phyloP scores from a whole-genome alignment of 2,888 invertebrate genomes.

The Penaeus monodon region DNA sequence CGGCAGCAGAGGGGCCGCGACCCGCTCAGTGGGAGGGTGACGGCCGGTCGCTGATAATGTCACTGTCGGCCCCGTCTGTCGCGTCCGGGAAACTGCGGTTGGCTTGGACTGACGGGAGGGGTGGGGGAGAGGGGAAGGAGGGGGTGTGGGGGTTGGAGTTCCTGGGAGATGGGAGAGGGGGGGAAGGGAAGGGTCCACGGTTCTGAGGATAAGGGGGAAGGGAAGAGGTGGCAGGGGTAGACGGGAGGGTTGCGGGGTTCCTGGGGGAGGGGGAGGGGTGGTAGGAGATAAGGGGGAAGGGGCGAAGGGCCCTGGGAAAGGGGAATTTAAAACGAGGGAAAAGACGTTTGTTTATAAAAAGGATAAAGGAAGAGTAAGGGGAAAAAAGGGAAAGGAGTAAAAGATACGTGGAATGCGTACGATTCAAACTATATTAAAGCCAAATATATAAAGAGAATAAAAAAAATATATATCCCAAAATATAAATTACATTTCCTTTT shows the following conservation, averaged over 20 bases:
- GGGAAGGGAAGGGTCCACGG: not conserved
- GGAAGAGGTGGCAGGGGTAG: not conserved
- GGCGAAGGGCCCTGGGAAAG: not conserved
- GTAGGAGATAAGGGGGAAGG: not conserved
- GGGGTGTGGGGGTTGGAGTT: not conserved
- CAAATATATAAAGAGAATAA: too few species aligned
- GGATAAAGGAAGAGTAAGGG: too few species aligned
- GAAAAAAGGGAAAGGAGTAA: too few species aligned
- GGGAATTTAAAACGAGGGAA: not conserved
- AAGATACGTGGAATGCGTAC: too few species aligned
- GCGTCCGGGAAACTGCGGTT: not conserved
- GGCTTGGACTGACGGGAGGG: conserved; percentile 4
- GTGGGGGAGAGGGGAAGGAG: not conserved
- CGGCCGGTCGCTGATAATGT: conserved; percentile 13
- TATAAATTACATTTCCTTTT: too few species aligned
- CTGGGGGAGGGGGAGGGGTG: not conserved
- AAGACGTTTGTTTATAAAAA: not conserved
- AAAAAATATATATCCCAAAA: too few species aligned
- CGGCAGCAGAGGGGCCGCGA: not conserved
- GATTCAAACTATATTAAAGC: too few species aligned
- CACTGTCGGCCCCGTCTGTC: not conserved
- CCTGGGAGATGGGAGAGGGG: not conserved
- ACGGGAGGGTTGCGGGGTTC: not conserved
- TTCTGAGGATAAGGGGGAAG: not conserved
- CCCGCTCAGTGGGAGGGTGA: conserved; percentile 18